Conservation (phyloP, 2,113 vertebrate species). For the Eulemur rufifrons region DNA sequence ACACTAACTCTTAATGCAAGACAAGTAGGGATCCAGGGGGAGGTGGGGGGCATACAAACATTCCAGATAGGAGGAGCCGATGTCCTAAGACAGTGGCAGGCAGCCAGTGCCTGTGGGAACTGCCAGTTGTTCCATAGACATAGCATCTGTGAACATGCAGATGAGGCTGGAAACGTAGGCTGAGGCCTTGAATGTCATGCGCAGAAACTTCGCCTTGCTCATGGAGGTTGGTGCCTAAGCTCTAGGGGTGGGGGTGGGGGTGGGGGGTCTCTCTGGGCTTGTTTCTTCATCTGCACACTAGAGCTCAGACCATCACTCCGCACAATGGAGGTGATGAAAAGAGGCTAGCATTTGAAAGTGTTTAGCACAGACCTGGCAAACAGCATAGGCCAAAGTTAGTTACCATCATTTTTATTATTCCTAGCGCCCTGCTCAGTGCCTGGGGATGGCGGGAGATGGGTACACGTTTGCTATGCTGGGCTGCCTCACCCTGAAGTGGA, state of each 20-base stretch:
- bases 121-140: neutral
- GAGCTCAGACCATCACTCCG: neutral
- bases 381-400: neutral
- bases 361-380: neutral
- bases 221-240: neutral
- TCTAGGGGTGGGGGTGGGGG: no score
- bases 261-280: neutral
- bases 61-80: neutral
- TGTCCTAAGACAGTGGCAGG: neutral
- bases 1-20: neutral
- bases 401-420: neutral
- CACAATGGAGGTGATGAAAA: neutral
- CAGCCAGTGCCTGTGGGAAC: neutral
- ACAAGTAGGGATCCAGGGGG: neutral
- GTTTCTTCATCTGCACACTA: neutral
- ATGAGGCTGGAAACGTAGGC: no score
- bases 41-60: accelerated
- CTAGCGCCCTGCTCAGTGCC: neutral
- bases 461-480: neutral
- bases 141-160: neutral
- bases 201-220: neutral
- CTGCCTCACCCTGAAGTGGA: neutral
- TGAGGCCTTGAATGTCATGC: neutral
- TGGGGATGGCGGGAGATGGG: neutral
- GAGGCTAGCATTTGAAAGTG: neutral